Evolutionary conservation across 2,888 invertebrate species (phyloP).

Genomic region (Philereme transversata): DNA sequence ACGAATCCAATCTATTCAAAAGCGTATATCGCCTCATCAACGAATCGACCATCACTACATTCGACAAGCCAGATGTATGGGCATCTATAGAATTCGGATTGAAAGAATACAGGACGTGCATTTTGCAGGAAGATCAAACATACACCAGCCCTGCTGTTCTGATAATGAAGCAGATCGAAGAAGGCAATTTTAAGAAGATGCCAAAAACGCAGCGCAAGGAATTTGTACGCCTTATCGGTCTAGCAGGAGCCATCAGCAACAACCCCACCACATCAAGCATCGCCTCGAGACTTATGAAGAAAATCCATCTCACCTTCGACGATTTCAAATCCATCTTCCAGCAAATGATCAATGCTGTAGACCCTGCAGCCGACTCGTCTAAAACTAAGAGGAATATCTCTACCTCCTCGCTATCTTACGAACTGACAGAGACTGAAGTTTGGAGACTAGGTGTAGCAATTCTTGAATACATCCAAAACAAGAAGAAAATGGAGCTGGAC

Average conservation of each 20-base stretch:
- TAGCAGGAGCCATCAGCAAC: conserved; percentile 82
- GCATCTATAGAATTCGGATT: conserved; percentile 82
- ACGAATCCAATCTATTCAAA: conserved; percentile 80
- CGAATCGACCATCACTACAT: conserved; percentile 70
- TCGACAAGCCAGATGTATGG: conserved; percentile 79
- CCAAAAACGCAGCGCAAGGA: conserved; percentile 71
- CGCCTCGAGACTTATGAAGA: conserved; percentile 86
- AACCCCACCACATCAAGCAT: conserved; percentile 85
- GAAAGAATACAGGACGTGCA: conserved; percentile 77
- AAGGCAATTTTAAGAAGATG: conserved; percentile 79
- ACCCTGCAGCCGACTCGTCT: conserved; percentile 64
- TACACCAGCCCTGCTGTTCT: conserved; percentile 73
- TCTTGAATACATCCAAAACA: conserved; percentile 93
- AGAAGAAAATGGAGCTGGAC: conserved; percentile 89
- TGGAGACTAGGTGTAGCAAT: conserved; percentile 93
- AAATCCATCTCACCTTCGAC: conserved; percentile 85
- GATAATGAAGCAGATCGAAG: conserved; percentile 83
- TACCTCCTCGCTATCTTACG: conserved; percentile 79
- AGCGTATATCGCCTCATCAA: conserved; percentile 84
- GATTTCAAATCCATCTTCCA: conserved; percentile 84
- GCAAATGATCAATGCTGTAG: conserved; percentile 82
- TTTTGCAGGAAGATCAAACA: conserved; percentile 62
- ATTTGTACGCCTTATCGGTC: conserved; percentile 80
- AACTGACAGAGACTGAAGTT: conserved; percentile 85
- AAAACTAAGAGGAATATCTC: conserved; percentile 74